Base-by-base conservation (phyloP, 37 sponge, comb jelly and placozoan genomes). In the Ephydatia muelleri region DNA sequence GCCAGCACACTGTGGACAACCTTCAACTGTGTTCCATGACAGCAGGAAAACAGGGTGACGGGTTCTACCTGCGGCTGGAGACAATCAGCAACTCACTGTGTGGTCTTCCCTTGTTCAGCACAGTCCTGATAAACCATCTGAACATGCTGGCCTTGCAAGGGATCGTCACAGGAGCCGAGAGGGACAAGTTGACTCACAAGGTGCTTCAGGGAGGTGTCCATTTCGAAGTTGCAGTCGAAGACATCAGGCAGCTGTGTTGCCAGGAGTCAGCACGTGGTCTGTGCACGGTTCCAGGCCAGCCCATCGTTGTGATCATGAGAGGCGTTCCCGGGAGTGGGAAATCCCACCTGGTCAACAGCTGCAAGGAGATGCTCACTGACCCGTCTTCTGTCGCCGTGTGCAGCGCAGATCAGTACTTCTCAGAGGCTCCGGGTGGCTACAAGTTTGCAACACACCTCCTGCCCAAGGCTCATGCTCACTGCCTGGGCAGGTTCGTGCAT, bases 301-400 rank as follows among this genome's bases (percentile, higher is more conserved):
- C 79, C 14, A 40, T 36, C 34, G 93, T 96, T 0, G 80, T 96
- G 23, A 84, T 93, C n/a, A n/a, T 96, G 66, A 68, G 97, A 43
- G 97, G 97, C 21, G 77, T 96, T 9, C 97, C 97, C 28, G 97
- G 97, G 3, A 83, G 84, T 67, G 97, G 97, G 9, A 96, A 96
- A 83, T 96, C 95, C 14, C 81, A 71, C 65, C 75, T 95, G 28
- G 82, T 85, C 14, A 28, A 73, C 34, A 43, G 83, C 73, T 85
- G 89, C 64, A 68, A 85, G 22, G 95, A 89, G 40, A 57, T 32
- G 31, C 49, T 77, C 30, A 40, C 47, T 9, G 37, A 70, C 21
- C 78, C 91, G 19, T 26, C 80, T 13, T 27, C 72, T 35, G 38
- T 86, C 5, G 80, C 86, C 28, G 28, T 93, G 25, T 90, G 94